Evolutionary conservation across 2,888 invertebrate species (phyloP).

Genomic region (Hirtodrosophila histrioides): DNA sequence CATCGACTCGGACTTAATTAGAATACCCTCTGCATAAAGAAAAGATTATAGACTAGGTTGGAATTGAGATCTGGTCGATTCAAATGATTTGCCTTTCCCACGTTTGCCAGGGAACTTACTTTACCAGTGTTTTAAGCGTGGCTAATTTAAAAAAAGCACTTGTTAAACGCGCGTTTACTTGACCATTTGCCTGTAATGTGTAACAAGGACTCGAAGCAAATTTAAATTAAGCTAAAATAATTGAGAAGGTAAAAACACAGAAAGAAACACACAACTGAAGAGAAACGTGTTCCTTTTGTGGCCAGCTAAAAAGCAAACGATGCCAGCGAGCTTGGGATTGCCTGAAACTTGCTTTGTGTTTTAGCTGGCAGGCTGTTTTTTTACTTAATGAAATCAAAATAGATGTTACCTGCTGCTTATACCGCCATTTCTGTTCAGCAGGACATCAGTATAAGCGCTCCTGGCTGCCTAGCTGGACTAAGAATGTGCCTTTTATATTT

Average conservation of each 20-base stretch:
- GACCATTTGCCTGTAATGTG: slow-evolving; percentile 63
- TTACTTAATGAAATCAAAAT: slow-evolving; percentile 78
- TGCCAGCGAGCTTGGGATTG: background rate
- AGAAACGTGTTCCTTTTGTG: slow-evolving; percentile 38
- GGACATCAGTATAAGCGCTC: slow-evolving; percentile 15
- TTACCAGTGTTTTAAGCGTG: slow-evolving; percentile 27
- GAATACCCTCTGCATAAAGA: too few species aligned
- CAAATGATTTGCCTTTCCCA: slow-evolving; percentile 8
- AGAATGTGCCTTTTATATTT: background rate
- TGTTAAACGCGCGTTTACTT: slow-evolving; percentile 47
- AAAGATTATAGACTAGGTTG: too few species aligned
- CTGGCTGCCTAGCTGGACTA: slow-evolving; percentile 1
- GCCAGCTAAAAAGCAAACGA: slow-evolving; percentile 20
- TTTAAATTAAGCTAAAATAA: slow-evolving; percentile 78
- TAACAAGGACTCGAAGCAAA: slow-evolving; percentile 68
- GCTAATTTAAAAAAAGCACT: slow-evolving; percentile 60
- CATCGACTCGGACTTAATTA: too few species aligned
- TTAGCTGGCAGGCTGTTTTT: slow-evolving; percentile 66
- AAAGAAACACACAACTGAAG: slow-evolving; percentile 1
- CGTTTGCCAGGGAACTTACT: slow-evolving; percentile 1
- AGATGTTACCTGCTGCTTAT: slow-evolving; percentile 53
- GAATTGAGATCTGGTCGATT: too few species aligned
- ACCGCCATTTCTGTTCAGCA: slow-evolving; percentile 29
- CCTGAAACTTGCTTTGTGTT: background rate
- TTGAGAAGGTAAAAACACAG: slow-evolving; percentile 46